Evolutionary conservation across 2,888 invertebrate species (phyloP), one percentile per base, ranked within the genome.

Genomic region (Eristalis pertinax): DNA sequence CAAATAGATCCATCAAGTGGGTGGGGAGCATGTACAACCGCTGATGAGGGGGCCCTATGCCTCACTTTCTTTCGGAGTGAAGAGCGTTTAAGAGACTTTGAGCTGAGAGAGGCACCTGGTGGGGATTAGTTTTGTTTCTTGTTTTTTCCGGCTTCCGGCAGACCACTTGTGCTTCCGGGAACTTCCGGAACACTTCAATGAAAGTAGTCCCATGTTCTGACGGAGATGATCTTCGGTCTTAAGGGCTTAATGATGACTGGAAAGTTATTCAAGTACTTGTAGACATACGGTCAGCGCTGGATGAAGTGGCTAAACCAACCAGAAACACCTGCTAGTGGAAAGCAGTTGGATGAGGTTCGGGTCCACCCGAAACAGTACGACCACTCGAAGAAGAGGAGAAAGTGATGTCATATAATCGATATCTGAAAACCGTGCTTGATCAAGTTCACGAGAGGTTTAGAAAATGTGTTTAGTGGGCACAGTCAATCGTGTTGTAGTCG

Each of bases 1-100:
- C 32, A 68, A 80, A 86, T 86, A 86, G 82, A 86, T 72, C 79
- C 86, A 82, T 86, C 82, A 86, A 82, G 32, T 82, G 72, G 86
- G 86, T 35, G 78, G 86, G 79, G 72, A 15, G 72, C n/a, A 38
- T 38, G 8, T 38, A 13, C 38, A n/a, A 19, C 19, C 19, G 2
- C 19, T 2, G 43, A 43, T 43, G n/a, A n/a, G 13, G 15, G 19
- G 15, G 19, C 1, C 43, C 15, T 11, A 7, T 43, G 43, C n/a
- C n/a, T n/a, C n/a, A n/a, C n/a, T 7, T 5, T n/a, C 5, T 43
- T 15, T 19, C 8, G 2, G 8, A 50, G 19, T 50, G 50, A 50
- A 43, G 38, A 38, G 38, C 13, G 38, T 38, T 38, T 11, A 38
- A 38, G 38, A 4, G 38, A 38, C 11, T 13, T 38, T 13, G 13